Evolutionary conservation across 2,113 vertebrate species (phyloP).

Genomic region (Corvus cornix): DNA sequence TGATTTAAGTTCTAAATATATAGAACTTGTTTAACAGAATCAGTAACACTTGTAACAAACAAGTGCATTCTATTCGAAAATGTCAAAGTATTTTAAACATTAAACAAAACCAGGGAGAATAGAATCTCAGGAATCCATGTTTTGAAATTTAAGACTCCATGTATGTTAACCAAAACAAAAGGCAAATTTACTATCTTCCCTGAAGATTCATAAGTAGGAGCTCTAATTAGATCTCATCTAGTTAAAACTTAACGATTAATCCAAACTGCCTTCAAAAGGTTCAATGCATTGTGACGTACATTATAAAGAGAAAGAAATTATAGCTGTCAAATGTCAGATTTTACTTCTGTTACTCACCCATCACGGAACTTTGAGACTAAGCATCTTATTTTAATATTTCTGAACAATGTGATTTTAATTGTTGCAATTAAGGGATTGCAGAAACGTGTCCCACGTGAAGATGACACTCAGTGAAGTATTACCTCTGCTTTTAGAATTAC

Average conservation of each 20-base stretch:
- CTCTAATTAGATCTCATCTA: neutral
- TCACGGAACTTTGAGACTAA: neutral
- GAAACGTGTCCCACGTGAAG: neutral
- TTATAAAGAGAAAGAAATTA: neutral
- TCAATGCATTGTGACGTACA: neutral
- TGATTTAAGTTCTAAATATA: neutral
- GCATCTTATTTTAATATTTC: neutral
- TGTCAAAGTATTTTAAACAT: neutral
- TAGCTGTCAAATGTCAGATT: neutral
- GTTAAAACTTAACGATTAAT: neutral
- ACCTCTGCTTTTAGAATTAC: neutral
- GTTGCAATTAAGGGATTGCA: neutral
- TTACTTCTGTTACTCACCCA: neutral
- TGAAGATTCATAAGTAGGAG: neutral
- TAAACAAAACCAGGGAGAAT: neutral
- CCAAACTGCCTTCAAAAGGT: neutral
- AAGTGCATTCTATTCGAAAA: neutral
- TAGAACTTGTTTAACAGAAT: neutral
- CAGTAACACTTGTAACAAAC: neutral
- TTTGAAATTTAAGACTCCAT: neutral
- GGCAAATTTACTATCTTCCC: neutral
- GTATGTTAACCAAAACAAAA: neutral
- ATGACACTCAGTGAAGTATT: neutral
- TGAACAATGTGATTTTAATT: neutral
- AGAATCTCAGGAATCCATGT: neutral